Evolutionary conservation across 2,888 invertebrate genomes (phyloP).

Genomic region (Andrena minutula): DNA sequence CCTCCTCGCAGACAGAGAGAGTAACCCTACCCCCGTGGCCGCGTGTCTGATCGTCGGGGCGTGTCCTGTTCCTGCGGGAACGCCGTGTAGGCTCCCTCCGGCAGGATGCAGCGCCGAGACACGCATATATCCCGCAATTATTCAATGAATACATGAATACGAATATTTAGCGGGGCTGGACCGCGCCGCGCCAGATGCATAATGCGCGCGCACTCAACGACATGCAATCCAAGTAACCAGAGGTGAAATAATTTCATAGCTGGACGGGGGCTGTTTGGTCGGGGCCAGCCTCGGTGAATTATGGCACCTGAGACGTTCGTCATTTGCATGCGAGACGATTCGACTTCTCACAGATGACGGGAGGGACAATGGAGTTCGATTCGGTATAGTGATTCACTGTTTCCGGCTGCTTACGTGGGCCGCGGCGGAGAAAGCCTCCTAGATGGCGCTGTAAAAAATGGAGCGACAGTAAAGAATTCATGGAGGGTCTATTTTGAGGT

Average conservation of each 20-base stretch:
- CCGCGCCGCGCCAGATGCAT: slow-evolving; percentile 57
- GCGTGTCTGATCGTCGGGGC: slow-evolving; percentile 69
- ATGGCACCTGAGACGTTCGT: not conserved
- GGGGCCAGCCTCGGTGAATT: slow-evolving; percentile 16
- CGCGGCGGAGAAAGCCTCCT: not conserved
- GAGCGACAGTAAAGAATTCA: not conserved
- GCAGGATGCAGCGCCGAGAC: slow-evolving; percentile 63
- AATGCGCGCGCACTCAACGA: slow-evolving; percentile 46
- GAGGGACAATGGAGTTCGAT: slow-evolving; percentile 35
- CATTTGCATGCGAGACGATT: slow-evolving; percentile 42
- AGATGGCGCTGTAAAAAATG: too few species aligned
- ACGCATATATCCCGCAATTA: slow-evolving; percentile 80
- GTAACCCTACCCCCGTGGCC: slow-evolving; percentile 61
- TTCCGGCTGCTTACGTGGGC: not conserved
- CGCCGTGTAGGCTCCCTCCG: slow-evolving; percentile 48
- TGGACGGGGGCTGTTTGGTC: slow-evolving; percentile 10
- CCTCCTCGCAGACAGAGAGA: slow-evolving; percentile 48
- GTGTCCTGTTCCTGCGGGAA: slow-evolving; percentile 72
- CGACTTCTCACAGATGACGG: not conserved
- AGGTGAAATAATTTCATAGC: slow-evolving; percentile 55
- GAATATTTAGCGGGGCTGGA: slow-evolving; percentile 60
- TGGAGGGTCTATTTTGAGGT: not conserved
- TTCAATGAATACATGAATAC: slow-evolving; percentile 83
- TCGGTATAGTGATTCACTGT: slow-evolving; percentile 5
- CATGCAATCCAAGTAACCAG: slow-evolving; percentile 50